Conservation (phyloP, 2,797 vertebrate genomes). For the Geotrypetes seraphini region DNA sequence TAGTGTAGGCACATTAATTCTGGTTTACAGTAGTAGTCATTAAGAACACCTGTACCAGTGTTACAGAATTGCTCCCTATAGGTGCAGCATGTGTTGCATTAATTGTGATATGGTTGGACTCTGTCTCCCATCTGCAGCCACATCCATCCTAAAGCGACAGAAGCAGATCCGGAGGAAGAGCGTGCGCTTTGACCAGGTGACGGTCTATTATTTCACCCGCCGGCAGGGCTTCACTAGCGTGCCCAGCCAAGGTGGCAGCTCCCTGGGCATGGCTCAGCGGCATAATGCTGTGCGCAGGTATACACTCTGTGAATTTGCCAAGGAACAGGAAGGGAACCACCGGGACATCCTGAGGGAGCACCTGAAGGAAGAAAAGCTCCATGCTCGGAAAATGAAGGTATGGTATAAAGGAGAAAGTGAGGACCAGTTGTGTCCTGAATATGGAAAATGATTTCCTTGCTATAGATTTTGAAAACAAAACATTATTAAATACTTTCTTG, state of each 20-base stretch:
- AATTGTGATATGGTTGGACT: no score
- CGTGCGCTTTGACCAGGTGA: slow-evolving; percentile 88
- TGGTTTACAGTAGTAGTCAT: no score
- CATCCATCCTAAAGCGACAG: slow-evolving; percentile 83
- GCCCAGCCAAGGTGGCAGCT: slow-evolving; percentile 91
- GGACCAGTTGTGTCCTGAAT: no score
- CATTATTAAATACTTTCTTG: no score
- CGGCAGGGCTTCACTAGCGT: slow-evolving; percentile 92
- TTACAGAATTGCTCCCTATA: no score
- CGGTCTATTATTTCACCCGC: slow-evolving; percentile 88
- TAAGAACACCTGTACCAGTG: no score
- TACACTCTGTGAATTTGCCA: slow-evolving; percentile 86
- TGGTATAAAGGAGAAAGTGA: no score
- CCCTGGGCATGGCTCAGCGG: slow-evolving; percentile 85
- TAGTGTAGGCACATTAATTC: no score
- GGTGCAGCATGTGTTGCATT: background rate
- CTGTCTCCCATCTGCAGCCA: slow-evolving; percentile 52
- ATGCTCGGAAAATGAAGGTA: slow-evolving; percentile 90
- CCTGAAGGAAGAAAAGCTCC: slow-evolving; percentile 90
- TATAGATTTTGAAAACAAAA: no score
- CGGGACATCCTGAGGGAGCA: slow-evolving; percentile 77
- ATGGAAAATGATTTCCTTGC: no score
- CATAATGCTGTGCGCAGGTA: slow-evolving; percentile 83
- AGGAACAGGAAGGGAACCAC: slow-evolving; percentile 82
- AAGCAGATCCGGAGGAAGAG: slow-evolving; percentile 75